These are phyloP conservation scores for Colinus virginianus DNA, from an alignment of 2,113 vertebrate genomes.

Conservation along the genomic window DNA sequence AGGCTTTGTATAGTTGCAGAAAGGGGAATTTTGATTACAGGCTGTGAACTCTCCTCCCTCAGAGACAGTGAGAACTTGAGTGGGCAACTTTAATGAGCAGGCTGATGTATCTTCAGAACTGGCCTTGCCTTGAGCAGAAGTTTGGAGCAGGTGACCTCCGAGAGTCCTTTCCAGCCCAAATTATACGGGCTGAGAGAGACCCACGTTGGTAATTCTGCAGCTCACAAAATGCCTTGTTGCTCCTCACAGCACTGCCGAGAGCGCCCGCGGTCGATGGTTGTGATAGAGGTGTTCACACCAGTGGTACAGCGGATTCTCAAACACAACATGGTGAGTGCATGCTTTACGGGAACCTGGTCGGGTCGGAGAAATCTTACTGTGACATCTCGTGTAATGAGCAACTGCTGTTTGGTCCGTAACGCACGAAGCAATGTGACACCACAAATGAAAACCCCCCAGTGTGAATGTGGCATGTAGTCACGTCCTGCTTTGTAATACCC, in stretches of 20 bases:
- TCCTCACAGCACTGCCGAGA: conserved; percentile 93
- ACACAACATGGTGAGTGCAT: conserved; percentile 94
- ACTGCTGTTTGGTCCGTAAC: neutral
- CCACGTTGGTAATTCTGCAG: neutral
- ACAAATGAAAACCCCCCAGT: neutral
- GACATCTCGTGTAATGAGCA: neutral
- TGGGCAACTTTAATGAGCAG: neutral
- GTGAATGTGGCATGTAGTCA: fast-evolving
- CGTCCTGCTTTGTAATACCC: neutral
- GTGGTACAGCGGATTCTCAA: conserved; percentile 99
- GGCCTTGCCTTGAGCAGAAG: neutral
- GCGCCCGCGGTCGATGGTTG: conserved; percentile 97
- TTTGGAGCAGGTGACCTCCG: neutral
- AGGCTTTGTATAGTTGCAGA: neutral
- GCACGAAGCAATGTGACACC: neutral
- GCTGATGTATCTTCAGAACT: neutral
- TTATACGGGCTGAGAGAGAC: neutral
- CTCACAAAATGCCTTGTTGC: neutral
- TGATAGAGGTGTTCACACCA: conserved; percentile 98
- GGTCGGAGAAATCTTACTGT: neutral
- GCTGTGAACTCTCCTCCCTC: neutral
- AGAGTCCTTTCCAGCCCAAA: neutral
- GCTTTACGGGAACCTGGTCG: fast-evolving
- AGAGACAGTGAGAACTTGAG: neutral
- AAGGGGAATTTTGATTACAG: neutral